Percentiles rank a stretch among this genome's conserved stretches.
phyloP scores from a whole-genome alignment of 2,797 vertebrate genomes.

The Dipus sagitta region DNA sequence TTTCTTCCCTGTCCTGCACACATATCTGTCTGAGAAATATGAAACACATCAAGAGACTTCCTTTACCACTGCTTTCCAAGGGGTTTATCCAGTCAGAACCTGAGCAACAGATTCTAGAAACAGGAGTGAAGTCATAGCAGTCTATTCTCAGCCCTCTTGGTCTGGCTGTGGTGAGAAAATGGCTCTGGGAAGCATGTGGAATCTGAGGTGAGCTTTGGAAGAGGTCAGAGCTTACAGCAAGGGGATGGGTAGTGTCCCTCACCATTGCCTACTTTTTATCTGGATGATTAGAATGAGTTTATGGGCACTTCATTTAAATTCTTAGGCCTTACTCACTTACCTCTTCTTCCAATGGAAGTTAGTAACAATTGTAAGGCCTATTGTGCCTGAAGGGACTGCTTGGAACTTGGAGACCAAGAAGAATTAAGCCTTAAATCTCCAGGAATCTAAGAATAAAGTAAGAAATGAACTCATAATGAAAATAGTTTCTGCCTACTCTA shows the following conservation, averaged over 20 bases:
- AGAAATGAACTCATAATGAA: neutral
- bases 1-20: neutral
- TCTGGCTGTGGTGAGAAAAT: neutral
- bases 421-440: neutral
- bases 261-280: neutral
- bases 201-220: constrained; percentile 19
- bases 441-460: constrained; percentile 21
- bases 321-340: neutral
- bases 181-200: neutral
- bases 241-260: neutral
- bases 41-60: neutral
- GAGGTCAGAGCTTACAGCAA: neutral
- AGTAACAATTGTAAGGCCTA: neutral
- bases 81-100: neutral
- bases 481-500: neutral
- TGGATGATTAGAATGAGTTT: neutral
- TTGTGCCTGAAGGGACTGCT: neutral
- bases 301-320: neutral
- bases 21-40: neutral
- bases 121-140: neutral
- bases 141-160: neutral
- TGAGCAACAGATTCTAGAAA: neutral
- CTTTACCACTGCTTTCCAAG: neutral
- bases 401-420: neutral
- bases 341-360: neutral